These are phyloP conservation scores for Terrapene triunguis DNA, from an alignment of 2,113 vertebrate genomes.

Conservation along the genomic window DNA sequence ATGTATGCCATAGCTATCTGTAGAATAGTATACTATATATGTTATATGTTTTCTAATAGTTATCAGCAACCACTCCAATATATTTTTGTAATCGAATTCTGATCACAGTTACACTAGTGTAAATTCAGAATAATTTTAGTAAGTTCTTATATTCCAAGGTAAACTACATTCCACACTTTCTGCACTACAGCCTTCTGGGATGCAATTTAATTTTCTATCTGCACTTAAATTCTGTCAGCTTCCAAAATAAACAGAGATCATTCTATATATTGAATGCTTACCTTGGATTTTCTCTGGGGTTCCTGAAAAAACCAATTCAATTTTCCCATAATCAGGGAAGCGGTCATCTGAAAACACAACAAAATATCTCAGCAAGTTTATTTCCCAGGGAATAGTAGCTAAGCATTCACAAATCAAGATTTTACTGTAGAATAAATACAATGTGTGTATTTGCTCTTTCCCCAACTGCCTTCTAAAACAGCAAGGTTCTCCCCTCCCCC, in stretches of 20 bases:
- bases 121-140: neutral
- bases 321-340: constrained; percentile 92
- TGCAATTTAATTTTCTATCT: neutral
- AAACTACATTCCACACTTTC: neutral
- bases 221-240: neutral
- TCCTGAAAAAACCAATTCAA: constrained; percentile 93
- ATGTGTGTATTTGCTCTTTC: fast-evolving
- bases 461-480: neutral
- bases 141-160: neutral
- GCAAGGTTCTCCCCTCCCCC: neutral
- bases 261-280: constrained; percentile 60
- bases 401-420: neutral
- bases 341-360: constrained; percentile 87
- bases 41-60: neutral
- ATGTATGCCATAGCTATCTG: neutral
- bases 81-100: neutral
- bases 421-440: neutral
- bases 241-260: neutral
- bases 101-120: neutral
- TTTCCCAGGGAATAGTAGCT: neutral
- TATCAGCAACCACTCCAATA: neutral
- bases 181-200: neutral
- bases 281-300: constrained; percentile 92
- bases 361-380: neutral
- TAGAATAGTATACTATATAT: neutral